phyloP scores from a whole-genome alignment of 2,113 vertebrate species.

The human (Homo sapiens) region GRCh38 chr18:76232001-76232500 shows the following conservation, averaged over 20 bases:
- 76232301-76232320: accelerated
- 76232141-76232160: background rate
- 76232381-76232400: accelerated
- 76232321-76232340: accelerated
- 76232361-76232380: background rate
- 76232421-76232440: background rate
- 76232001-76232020: background rate
- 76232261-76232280: no score
- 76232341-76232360: accelerated
- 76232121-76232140: no score
- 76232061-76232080: background rate
- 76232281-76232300: accelerated
- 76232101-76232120: background rate
- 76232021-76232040: background rate
- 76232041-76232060: background rate
- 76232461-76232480: background rate
- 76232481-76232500: background rate
- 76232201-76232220: background rate
- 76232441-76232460: accelerated
- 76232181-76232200: accelerated
- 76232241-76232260: background rate
- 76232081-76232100: background rate
- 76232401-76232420: accelerated
- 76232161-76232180: background rate
- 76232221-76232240: accelerated